These are phyloP conservation scores for Mustela erminea DNA, from an alignment of 2,797 vertebrate genomes.

Conservation along the genomic window DNA sequence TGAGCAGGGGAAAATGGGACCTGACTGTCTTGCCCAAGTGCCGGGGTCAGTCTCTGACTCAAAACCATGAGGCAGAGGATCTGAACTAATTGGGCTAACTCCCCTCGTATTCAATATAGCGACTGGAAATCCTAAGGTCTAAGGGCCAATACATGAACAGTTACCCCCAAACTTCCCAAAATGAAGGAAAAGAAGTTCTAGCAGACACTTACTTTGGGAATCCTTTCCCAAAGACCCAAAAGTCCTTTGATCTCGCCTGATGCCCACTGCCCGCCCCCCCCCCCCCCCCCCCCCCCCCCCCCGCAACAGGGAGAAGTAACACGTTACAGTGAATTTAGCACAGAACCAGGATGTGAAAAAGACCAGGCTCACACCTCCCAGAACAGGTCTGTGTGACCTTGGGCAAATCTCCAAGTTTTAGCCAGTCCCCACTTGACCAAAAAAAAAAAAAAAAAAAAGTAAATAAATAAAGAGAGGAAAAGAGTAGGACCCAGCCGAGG, in stretches of 20 bases:
- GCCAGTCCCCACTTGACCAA: not conserved
- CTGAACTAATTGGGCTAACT: not conserved
- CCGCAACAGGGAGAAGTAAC: not conserved
- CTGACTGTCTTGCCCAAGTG: not conserved
- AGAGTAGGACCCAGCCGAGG: not conserved
- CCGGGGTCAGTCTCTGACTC: not conserved
- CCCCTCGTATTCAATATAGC: not conserved
- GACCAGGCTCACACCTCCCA: not conserved
- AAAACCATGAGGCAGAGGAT: not conserved
- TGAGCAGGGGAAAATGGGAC: not conserved
- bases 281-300: no score
- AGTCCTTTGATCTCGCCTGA: slow-evolving; percentile 6
- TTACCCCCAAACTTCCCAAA: not conserved
- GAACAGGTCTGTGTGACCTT: not conserved
- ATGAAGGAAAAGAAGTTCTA: not conserved
- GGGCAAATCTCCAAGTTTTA: not conserved
- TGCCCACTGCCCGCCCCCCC: no score
- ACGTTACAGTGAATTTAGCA: not conserved
- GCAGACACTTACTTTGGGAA: not conserved
- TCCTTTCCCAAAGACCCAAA: not conserved
- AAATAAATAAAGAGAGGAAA: not conserved
- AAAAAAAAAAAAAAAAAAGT: not conserved
- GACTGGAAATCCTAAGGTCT: not conserved
- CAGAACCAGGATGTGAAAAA: not conserved
- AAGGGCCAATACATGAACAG: not conserved